A percentile compares a stretch with the other conserved stretches of the same genome.
phyloP scores from a whole-genome alignment of 2,888 invertebrate species.

The Nemotelus pantherinus region DNA sequence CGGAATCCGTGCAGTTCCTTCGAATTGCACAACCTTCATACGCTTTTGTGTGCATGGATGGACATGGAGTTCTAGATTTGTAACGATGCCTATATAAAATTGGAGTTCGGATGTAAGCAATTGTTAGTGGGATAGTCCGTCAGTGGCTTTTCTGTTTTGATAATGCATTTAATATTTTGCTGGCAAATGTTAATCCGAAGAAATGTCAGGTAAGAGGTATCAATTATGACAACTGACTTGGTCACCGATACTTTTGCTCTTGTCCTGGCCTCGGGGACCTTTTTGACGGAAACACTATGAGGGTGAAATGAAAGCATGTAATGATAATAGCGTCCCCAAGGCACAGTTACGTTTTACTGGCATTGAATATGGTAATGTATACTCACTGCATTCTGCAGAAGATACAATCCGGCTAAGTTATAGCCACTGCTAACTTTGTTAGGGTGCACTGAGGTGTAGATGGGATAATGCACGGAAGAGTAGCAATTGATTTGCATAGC shows the following conservation, averaged over 20 bases:
- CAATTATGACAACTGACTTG: too few species aligned
- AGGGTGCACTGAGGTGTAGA: slow-evolving; percentile 10
- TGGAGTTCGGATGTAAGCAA: too few species aligned
- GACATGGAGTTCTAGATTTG: too few species aligned
- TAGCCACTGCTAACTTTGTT: slow-evolving; percentile 20
- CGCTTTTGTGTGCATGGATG: background rate
- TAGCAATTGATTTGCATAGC: slow-evolving; percentile 48
- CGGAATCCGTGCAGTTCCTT: slow-evolving; percentile 24
- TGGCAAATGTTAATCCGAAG: too few species aligned
- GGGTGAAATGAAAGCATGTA: slow-evolving; percentile 9
- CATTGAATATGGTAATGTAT: slow-evolving; percentile 21
- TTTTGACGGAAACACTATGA: background rate
- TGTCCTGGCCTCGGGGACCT: too few species aligned
- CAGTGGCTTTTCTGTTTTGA: too few species aligned
- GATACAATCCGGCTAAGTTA: slow-evolving; percentile 29
- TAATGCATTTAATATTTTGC: too few species aligned
- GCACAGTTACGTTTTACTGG: slow-evolving; percentile 19
- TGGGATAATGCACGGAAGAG: slow-evolving; percentile 14
- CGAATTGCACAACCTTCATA: background rate
- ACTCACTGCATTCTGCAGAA: slow-evolving; percentile 41
- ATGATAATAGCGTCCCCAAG: slow-evolving; percentile 18
- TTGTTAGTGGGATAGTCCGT: too few species aligned
- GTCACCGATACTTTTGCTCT: too few species aligned
- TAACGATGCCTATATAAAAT: too few species aligned
- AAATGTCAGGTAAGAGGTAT: too few species aligned